These are phyloP conservation scores for Podarcis muralis DNA, from an alignment of 2,113 vertebrate species.

Conservation along the genomic window DNA sequence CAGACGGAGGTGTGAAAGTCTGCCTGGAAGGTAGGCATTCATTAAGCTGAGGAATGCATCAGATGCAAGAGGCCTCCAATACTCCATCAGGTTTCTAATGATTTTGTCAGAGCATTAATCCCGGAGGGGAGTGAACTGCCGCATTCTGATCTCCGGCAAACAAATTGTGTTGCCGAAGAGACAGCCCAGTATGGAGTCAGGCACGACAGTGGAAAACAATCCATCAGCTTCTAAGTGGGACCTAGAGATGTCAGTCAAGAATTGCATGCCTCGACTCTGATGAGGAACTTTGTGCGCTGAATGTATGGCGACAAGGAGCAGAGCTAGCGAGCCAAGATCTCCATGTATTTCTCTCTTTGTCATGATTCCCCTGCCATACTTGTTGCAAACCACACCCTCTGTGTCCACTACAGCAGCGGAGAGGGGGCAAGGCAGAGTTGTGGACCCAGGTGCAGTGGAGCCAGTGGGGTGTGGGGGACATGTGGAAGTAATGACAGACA, in stretches of 20 bases:
- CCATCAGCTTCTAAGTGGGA: slow-evolving; percentile 59
- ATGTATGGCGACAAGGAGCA: accelerated
- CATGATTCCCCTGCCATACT: background rate
- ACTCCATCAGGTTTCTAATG: slow-evolving; percentile 69
- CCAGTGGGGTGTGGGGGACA: too few species aligned
- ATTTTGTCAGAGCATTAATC: slow-evolving; percentile 74
- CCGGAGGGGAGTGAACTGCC: slow-evolving; percentile 58
- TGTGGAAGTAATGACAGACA: too few species aligned
- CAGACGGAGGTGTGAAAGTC: background rate
- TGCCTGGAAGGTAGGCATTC: slow-evolving; percentile 42
- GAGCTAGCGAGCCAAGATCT: accelerated
- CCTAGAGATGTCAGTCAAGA: slow-evolving; percentile 33
- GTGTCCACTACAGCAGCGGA: too few species aligned
- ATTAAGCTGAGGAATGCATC: slow-evolving; percentile 56
- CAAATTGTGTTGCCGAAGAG: slow-evolving; percentile 63
- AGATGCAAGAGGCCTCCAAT: slow-evolving; percentile 35
- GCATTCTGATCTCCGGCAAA: slow-evolving; percentile 70
- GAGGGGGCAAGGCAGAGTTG: background rate
- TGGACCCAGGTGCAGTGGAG: too few species aligned
- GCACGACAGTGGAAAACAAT: slow-evolving; percentile 47
- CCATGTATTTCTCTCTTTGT: background rate
- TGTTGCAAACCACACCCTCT: background rate
- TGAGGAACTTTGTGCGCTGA: background rate
- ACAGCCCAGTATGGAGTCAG: slow-evolving; percentile 57
- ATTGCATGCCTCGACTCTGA: background rate